Base-by-base conservation (phyloP, 2,888 invertebrate species). In the Linnaemya tessellans region DNA sequence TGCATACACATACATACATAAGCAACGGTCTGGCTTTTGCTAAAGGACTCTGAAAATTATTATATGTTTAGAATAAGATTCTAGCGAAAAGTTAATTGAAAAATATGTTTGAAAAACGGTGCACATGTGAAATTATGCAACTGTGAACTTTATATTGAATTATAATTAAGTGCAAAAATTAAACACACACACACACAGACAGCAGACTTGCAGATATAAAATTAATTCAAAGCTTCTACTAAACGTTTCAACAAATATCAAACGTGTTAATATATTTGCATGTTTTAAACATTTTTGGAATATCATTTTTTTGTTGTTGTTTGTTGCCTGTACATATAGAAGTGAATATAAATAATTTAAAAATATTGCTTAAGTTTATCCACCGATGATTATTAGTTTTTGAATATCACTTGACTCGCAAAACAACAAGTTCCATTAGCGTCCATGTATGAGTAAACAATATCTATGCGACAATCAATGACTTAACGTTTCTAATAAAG, bases 401-500 rank as follows among this genome's bases (percentile, higher is more conserved):
- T 81, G 35, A 75, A 20, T n/a, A 80, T 54, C 56, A 60, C 18
- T 78, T 51, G 30, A 38, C 11, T 35, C 35, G 46, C 60, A 60
- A 41, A 70, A 43, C 62, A 56, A 71, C 58, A 79, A 54, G 70
- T 79, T 54, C 71, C 43, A 79, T 70, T 79, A 11, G 10, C 20
- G 2, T 64, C 20, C 20, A 8, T 54, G 67, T 35, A 46, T 67
- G 46, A 25, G 67, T 68, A 13, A 1, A 11, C 4, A 62, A 15
- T 35, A 41, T 51, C 38, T 62, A 70, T 54, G 46, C 54, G 73
- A 73, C 70, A 73, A 62, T 62, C 58, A 62, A 67, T 73, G 74
- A 79, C 58, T 74, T 78, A 38, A 73, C 54, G 35, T 60, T 83
- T 83, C 62, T 79, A 38, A 68, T 38, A 46, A 51, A 68, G 60